A percentile compares a stretch with the other conserved stretches of the same genome.
These are phyloP conservation scores for Endotricha flammealis DNA, from an alignment of 2,888 invertebrate species.

Conservation along the genomic window DNA sequence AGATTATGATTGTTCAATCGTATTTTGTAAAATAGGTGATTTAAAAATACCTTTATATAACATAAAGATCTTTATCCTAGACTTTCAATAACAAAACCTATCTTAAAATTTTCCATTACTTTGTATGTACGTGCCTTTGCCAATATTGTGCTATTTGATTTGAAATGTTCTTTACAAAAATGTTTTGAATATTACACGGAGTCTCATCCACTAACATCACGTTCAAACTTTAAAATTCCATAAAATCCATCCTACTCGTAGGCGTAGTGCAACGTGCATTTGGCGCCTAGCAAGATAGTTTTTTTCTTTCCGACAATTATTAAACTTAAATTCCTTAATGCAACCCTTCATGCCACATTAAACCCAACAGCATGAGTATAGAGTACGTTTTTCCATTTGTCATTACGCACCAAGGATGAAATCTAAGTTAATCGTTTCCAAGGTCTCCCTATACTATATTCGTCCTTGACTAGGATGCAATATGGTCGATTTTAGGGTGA, in stretches of 20 bases:
- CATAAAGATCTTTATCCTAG: no score
- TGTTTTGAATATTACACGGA: neutral
- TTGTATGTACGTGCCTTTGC: no score
- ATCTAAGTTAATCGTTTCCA: constrained; percentile 65
- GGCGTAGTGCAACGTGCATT: constrained; percentile 63
- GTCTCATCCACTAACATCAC: constrained; percentile 23
- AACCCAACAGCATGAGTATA: constrained; percentile 23
- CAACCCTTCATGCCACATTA: constrained; percentile 23
- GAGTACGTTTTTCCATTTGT: neutral
- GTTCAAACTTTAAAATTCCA: constrained; percentile 37
- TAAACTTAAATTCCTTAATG: constrained; percentile 60
- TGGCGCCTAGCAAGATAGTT: constrained; percentile 68
- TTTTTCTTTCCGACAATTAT: constrained; percentile 60
- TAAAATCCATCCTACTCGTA: constrained; percentile 35
- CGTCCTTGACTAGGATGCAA: constrained; percentile 12
- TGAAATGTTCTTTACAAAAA: no score
- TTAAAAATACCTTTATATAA: no score
- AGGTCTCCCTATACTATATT: constrained; percentile 16
- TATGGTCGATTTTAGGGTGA: constrained; percentile 34
- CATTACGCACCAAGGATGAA: constrained; percentile 43
- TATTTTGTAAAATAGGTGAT: constrained; percentile 11
- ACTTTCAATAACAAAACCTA: no score
- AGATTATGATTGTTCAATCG: constrained; percentile 36
- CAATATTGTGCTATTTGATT: no score
- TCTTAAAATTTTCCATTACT: no score